phyloP scores from a whole-genome alignment of 2,797 vertebrate genomes.

The Hybognathus amarus region DNA sequence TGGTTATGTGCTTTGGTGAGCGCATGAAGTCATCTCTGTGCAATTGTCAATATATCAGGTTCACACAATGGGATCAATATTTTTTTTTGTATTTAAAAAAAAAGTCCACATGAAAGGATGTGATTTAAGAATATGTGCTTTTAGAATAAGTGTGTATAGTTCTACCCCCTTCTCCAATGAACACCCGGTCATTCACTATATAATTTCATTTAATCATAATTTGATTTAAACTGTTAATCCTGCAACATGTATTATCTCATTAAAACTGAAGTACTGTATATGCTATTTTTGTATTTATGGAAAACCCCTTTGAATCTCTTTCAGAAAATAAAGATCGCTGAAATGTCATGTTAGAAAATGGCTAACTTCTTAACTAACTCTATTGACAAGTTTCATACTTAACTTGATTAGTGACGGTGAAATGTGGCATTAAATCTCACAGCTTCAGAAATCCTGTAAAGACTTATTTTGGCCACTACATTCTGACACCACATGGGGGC shows the following conservation, averaged over 20 bases:
- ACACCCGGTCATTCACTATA: not conserved
- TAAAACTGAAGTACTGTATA: conserved; percentile 47
- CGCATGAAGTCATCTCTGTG: conserved; percentile 44
- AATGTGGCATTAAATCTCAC: not conserved
- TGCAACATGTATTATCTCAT: conserved; percentile 39
- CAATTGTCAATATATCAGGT: conserved; percentile 48
- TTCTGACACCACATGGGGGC: conserved; percentile 24
- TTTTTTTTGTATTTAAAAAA: conserved; percentile 33
- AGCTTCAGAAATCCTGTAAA: not conserved
- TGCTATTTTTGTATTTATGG: conserved; percentile 58
- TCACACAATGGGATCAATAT: conserved; percentile 53
- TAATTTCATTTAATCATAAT: conserved; percentile 31
- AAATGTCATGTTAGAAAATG: conserved; percentile 14
- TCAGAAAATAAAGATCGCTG: conserved; percentile 40
- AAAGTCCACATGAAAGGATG: conserved; percentile 36
- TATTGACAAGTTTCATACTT: not conserved
- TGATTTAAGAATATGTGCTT: conserved; percentile 13
- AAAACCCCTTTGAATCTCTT: conserved; percentile 42
- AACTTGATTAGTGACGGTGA: not conserved
- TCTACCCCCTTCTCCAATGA: not conserved
- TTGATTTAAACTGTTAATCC: conserved; percentile 24
- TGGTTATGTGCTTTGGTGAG: conserved; percentile 46
- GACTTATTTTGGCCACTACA: not conserved
- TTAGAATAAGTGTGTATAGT: conserved; percentile 19
- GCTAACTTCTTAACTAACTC: not conserved